phyloP scores from a whole-genome alignment of 2,888 invertebrate species.

The Dastarcus helophoroides region DNA sequence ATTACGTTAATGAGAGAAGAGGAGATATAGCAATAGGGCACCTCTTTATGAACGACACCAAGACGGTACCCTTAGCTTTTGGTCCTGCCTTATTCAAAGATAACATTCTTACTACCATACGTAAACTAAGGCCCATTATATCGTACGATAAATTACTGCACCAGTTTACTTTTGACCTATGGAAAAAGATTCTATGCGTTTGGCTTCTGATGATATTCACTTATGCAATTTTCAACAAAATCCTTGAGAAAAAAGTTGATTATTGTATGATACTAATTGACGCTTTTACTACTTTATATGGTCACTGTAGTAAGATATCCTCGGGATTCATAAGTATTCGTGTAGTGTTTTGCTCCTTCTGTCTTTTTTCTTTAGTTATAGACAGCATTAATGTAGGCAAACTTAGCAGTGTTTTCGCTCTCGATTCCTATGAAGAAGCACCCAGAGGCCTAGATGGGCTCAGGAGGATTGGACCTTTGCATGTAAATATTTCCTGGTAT shows the following conservation, averaged over 20 bases:
- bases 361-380: neutral
- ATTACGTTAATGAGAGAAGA: neutral
- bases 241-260: neutral
- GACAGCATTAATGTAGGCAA: neutral
- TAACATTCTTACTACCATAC: neutral
- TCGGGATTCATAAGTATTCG: neutral
- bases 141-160: neutral
- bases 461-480: neutral
- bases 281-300: neutral
- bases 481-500: neutral
- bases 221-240: neutral
- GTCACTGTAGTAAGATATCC: neutral
- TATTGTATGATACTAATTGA: too few relatives aligned
- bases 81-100: neutral
- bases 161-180: neutral
- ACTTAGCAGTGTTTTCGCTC: neutral
- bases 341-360: neutral
- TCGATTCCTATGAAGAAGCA: neutral
- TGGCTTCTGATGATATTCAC: neutral
- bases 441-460: neutral
- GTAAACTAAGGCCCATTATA: neutral
- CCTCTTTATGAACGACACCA: neutral
- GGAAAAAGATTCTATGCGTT: neutral
- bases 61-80: neutral
- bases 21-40: neutral